Conservation (phyloP, 2,888 invertebrate species). For the Hydrotaea cyrtoneurina region DNA sequence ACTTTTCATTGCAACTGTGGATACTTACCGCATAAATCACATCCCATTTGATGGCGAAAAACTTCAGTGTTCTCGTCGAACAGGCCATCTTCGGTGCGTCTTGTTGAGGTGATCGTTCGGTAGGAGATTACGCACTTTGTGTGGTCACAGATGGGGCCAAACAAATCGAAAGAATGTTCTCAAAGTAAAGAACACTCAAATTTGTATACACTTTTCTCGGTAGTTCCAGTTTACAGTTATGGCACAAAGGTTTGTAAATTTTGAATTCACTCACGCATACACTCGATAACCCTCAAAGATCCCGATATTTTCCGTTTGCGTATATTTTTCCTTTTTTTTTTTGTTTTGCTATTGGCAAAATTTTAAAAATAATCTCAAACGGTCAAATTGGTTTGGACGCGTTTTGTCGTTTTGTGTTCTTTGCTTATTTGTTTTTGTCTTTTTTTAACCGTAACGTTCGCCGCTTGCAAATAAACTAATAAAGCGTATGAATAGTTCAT, state of each 20-base stretch:
- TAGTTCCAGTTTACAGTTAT: background rate
- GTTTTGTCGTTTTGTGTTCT: constrained; percentile 22
- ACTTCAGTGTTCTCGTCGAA: constrained; percentile 75
- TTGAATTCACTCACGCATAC: constrained; percentile 9
- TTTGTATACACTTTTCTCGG: background rate
- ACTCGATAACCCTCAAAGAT: background rate
- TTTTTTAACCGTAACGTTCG: constrained; percentile 73
- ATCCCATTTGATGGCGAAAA: constrained; percentile 74
- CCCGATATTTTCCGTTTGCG: background rate
- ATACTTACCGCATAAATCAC: constrained; percentile 75
- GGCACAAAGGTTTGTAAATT: background rate
- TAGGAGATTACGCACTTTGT: background rate
- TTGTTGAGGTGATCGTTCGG: background rate
- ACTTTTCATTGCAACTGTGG: background rate
- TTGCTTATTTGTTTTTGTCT: constrained; percentile 68
- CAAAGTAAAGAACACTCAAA: background rate
- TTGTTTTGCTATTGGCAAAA: constrained; percentile 22
- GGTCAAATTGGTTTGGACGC: background rate
- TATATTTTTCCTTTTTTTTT: background rate
- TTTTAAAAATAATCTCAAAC: constrained; percentile 62
- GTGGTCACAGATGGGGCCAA: background rate
- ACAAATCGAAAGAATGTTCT: background rate
- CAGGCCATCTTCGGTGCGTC: constrained; percentile 73
- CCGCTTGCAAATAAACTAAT: constrained; percentile 75
- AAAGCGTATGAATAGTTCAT: constrained; percentile 53